These are phyloP conservation scores for Pelodytes ibericus DNA, from an alignment of 2,797 vertebrate species.

Conservation along the genomic window DNA sequence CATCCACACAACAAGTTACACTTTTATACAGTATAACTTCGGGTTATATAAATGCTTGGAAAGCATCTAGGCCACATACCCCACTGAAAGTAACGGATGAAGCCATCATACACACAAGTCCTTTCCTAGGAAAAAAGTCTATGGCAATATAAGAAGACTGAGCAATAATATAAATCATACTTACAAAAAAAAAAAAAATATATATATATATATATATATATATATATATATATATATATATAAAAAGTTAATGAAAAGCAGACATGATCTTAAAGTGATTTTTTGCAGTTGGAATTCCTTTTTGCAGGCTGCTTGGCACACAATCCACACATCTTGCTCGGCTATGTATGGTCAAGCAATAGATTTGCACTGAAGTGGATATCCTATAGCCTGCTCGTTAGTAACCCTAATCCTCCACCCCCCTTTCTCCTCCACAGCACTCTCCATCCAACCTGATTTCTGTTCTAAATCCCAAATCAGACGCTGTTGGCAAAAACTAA, in stretches of 20 bases:
- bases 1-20: too few species aligned
- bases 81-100: too few species aligned
- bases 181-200: too few species aligned
- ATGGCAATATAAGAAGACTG: too few species aligned
- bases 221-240: too few species aligned
- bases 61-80: too few species aligned
- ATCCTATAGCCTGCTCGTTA: constrained; percentile 56
- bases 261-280: constrained; percentile 35
- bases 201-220: too few species aligned
- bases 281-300: constrained; percentile 65
- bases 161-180: not conserved
- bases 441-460: constrained; percentile 61
- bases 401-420: constrained; percentile 53
- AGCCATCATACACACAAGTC: too few species aligned
- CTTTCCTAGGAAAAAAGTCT: too few species aligned
- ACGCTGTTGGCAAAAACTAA: constrained; percentile 66
- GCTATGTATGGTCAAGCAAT: constrained; percentile 9
- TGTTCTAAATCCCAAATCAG: constrained; percentile 74
- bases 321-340: constrained; percentile 20
- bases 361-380: constrained; percentile 50
- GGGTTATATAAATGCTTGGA: too few species aligned
- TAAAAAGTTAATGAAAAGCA: too few species aligned
- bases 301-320: constrained; percentile 64
- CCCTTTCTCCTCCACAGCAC: constrained; percentile 49
- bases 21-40: too few species aligned